Percentiles rank a stretch among this genome's conserved stretches.
phyloP scores from a whole-genome alignment of 2,888 invertebrate genomes.

The Lithophane ornitopus region DNA sequence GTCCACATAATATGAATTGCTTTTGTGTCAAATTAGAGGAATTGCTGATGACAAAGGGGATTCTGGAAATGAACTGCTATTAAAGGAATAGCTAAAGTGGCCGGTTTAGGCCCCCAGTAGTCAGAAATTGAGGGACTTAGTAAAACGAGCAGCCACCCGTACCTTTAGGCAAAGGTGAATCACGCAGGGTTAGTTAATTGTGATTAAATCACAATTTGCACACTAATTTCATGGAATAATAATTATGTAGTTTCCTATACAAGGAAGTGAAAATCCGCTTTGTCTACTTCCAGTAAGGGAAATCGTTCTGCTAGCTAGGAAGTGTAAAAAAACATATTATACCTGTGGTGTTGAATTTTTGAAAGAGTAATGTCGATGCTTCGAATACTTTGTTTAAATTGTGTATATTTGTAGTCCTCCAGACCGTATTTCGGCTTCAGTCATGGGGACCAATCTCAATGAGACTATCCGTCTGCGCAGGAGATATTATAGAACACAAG shows the following conservation, averaged over 20 bases:
- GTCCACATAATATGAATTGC: no score
- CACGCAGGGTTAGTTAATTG: not conserved
- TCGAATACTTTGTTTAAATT: not conserved
- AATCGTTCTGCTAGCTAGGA: slow-evolving; percentile 26
- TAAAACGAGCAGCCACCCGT: no score
- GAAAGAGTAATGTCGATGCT: not conserved
- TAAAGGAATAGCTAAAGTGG: no score
- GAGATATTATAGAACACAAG: no score
- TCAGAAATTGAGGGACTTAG: not conserved
- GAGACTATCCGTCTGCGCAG: no score
- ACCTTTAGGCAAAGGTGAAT: no score
- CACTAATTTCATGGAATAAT: slow-evolving; percentile 17
- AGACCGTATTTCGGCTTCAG: no score
- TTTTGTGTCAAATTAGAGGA: no score
- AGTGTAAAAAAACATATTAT: not conserved
- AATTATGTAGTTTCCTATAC: slow-evolving; percentile 24
- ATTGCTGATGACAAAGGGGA: no score
- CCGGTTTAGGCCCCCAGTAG: no score
- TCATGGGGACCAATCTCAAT: no score
- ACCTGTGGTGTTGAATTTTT: not conserved
- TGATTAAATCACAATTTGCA: slow-evolving; percentile 27
- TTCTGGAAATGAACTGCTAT: no score
- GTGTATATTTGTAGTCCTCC: not conserved
- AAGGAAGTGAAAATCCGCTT: slow-evolving; percentile 39
- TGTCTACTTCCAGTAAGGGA: slow-evolving; percentile 25